A percentile compares a stretch with the other conserved stretches of the same genome.
These are phyloP conservation scores for Lindbergichthys nudifrons DNA, from an alignment of 2,797 vertebrate genomes.

Conservation along the genomic window DNA sequence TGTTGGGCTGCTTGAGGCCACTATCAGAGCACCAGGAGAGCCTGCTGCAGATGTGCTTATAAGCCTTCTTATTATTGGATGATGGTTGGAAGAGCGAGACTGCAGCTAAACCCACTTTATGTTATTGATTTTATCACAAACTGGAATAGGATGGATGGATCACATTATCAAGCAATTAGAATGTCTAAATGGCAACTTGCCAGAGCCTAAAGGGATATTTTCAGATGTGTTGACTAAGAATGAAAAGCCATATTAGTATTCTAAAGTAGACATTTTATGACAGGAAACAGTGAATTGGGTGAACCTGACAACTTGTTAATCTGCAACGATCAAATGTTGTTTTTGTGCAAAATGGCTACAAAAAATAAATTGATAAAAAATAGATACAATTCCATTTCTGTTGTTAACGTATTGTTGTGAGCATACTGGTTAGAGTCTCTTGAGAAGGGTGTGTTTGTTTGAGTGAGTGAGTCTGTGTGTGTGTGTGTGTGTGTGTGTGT, in stretches of 20 bases:
- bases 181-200: background rate
- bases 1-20: slow-evolving; percentile 21
- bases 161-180: background rate
- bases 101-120: background rate
- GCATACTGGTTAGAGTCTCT: slow-evolving; percentile 1
- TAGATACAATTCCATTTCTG: background rate
- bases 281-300: background rate
- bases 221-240: too few relatives aligned
- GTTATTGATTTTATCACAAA: background rate
- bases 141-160: background rate
- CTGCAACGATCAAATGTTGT: background rate
- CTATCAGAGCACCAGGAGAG: slow-evolving; percentile 6
- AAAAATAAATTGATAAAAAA: background rate
- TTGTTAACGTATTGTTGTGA: background rate
- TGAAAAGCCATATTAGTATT: too few relatives aligned
- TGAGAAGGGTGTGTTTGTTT: background rate
- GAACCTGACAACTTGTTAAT: background rate
- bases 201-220: background rate
- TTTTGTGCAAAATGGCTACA: background rate
- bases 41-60: background rate
- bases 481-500: background rate
- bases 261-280: too few relatives aligned
- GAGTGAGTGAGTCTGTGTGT: too few relatives aligned
- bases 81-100: background rate
- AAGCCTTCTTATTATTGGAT: background rate